Evolutionary conservation across 2,113 vertebrate genomes (phyloP), one percentile per base, ranked within the genome.

Genomic region (Maccullochella peelii): DNA sequence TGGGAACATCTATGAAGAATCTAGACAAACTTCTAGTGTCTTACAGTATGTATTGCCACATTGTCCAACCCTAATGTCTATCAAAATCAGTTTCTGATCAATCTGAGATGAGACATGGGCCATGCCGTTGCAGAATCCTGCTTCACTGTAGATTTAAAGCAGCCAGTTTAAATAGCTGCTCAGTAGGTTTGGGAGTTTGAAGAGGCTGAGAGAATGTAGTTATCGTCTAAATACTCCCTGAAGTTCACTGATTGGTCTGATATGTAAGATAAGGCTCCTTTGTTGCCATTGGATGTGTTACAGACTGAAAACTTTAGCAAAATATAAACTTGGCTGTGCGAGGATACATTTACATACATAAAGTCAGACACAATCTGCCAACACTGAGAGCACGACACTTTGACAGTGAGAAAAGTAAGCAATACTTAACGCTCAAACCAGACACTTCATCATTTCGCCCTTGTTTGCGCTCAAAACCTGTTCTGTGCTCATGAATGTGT

Each of bases 401-500:
- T n/a, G 14, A 59, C 5, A 15, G 55, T 0, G 5, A 27, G n/a
- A 1, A 27, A 15, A 16, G 4, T 10, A 58, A 4, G 2, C 10
- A 58, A 25, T 15, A 50, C 57, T 8, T 42, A n/a, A 30, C 8
- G 3, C 25, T 68, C 44, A 16, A 21, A 49, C 15, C 44, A 52
- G 25, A 50, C 47, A 49, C 21, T 10, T 25, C 15, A 20, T 11
- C 21, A 44, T 18, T 63, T 4, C 11, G 40, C 25, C 75, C 63
- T 33, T 23, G 72, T 57, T 57, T 59, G 79, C 38, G 33, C 69
- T 44, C 33, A 27, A 62, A 79, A 85, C 83, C 50, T 3, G 63
- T 70, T 63, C 71, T 62, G 57, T 21, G 49, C 36, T 44, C 7
- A 12, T 70, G 27, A 42, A 74, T 12, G 25, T 55, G 77, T 79